A percentile compares a stretch with the other conserved stretches of the same genome.
phyloP scores from a whole-genome alignment of 2,888 invertebrate species.

The Ichneumon xanthorius region DNA sequence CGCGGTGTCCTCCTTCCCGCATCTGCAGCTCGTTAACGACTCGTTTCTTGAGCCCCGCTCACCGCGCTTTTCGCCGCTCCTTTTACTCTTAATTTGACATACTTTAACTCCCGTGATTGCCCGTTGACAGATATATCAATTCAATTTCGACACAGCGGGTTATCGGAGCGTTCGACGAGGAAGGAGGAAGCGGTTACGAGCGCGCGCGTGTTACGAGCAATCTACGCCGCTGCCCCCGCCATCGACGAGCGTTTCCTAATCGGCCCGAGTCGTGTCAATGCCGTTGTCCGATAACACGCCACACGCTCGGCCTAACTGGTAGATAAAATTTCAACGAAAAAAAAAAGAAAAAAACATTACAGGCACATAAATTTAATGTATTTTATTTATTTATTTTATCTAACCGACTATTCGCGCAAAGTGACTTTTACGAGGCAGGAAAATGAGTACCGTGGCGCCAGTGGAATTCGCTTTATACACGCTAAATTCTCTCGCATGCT shows the following conservation, averaged over 20 bases:
- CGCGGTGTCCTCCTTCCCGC: slow-evolving; percentile 53
- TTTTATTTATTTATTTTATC: slow-evolving; percentile 60
- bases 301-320: slow-evolving; percentile 20
- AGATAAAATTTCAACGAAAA: slow-evolving; percentile 54
- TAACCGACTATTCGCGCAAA: slow-evolving; percentile 71
- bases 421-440: slow-evolving; percentile 70
- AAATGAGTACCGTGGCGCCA: slow-evolving; percentile 16
- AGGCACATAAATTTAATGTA: slow-evolving; percentile 71
- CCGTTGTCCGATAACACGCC: slow-evolving; percentile 66
- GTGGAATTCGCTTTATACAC: not conserved
- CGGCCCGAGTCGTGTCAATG: slow-evolving; percentile 24
- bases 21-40: slow-evolving; percentile 67
- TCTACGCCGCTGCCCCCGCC: slow-evolving; percentile 1
- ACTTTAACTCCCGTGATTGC: slow-evolving; percentile 47
- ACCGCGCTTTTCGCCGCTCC: not conserved
- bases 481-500: not conserved
- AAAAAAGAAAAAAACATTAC: slow-evolving; percentile 70
- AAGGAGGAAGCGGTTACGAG: slow-evolving; percentile 61
- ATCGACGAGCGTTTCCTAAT: slow-evolving; percentile 24
- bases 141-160: slow-evolving; percentile 32
- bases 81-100: slow-evolving; percentile 63
- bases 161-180: slow-evolving; percentile 52
- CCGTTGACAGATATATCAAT: slow-evolving; percentile 65
- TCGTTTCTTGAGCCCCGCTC: slow-evolving; percentile 56
- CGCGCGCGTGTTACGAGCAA: slow-evolving; percentile 50